Conservation (phyloP, 2,113 vertebrate genomes). For the Herpetotheres cachinnans region DNA sequence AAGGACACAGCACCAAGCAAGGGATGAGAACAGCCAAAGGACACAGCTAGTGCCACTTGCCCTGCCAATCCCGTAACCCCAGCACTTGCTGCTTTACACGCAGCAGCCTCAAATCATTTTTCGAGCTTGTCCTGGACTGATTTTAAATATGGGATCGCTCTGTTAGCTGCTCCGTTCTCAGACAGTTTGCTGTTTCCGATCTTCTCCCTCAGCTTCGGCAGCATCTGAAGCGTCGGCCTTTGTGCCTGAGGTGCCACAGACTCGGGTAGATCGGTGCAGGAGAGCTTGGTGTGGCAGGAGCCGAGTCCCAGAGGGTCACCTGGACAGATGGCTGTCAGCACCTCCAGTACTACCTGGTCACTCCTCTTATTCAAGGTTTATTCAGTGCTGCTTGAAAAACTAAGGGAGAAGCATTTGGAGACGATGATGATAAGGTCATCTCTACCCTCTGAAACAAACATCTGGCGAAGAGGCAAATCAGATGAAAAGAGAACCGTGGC, state of each 20-base stretch:
- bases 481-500: background rate
- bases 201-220: background rate
- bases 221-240: no score
- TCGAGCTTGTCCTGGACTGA: background rate
- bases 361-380: background rate
- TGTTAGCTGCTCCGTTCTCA: background rate
- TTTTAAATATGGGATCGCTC: background rate
- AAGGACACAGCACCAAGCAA: background rate
- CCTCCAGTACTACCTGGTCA: no score
- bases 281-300: background rate
- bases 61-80: no score
- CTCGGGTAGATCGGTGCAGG: background rate
- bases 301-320: no score
- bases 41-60: background rate
- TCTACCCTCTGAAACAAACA: background rate
- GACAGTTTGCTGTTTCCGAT: background rate
- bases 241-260: background rate
- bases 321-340: background rate
- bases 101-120: background rate
- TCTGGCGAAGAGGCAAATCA: background rate
- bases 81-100: background rate
- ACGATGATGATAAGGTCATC: no score
- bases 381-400: background rate
- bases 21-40: background rate
- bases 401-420: background rate